Conservation (phyloP, 1,140 invertebrate genomes). For the Drosophila mayri region DNA sequence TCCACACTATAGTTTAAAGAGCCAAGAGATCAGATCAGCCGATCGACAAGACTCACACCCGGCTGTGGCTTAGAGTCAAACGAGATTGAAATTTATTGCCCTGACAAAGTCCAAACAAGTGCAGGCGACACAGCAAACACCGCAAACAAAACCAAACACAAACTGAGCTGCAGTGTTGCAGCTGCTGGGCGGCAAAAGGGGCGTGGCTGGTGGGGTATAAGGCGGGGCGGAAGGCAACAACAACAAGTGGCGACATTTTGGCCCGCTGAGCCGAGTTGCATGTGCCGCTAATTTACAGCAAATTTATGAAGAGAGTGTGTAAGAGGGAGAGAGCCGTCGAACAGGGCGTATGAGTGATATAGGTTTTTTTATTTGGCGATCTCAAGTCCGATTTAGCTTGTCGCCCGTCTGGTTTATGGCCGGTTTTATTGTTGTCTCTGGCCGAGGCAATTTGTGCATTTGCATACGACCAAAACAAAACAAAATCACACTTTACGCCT, state of each 20-base stretch:
- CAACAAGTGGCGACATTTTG: slow-evolving; percentile 77
- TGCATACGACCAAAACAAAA: slow-evolving; percentile 58
- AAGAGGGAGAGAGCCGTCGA: slow-evolving; percentile 8
- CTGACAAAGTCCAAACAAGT: slow-evolving; percentile 72
- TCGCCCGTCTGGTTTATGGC: slow-evolving; percentile 29
- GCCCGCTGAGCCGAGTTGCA: slow-evolving; percentile 60
- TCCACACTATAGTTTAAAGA: not conserved
- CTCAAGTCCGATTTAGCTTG: slow-evolving; percentile 33
- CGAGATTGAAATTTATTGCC: slow-evolving; percentile 81
- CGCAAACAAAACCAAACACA: slow-evolving; percentile 22
- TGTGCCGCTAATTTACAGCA: slow-evolving; percentile 84
- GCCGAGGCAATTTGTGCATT: slow-evolving; percentile 65
- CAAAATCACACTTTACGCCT: slow-evolving; percentile 17
- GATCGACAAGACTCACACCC: slow-evolving; percentile 52
- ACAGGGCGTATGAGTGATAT: slow-evolving; percentile 77
- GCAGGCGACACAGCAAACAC: slow-evolving; percentile 48
- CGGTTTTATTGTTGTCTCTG: slow-evolving; percentile 60
- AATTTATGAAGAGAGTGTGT: slow-evolving; percentile 65
- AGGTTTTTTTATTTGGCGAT: slow-evolving; percentile 36
- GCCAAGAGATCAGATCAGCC: slow-evolving; percentile 14
- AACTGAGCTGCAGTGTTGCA: slow-evolving; percentile 23
- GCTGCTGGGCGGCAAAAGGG: slow-evolving; percentile 59
- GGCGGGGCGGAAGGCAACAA: slow-evolving; percentile 19
- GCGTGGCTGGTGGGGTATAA: slow-evolving; percentile 46
- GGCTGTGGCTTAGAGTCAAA: slow-evolving; percentile 74